Conservation (phyloP, 2,113 vertebrate species). For the Dascyllus trimaculatus region DNA sequence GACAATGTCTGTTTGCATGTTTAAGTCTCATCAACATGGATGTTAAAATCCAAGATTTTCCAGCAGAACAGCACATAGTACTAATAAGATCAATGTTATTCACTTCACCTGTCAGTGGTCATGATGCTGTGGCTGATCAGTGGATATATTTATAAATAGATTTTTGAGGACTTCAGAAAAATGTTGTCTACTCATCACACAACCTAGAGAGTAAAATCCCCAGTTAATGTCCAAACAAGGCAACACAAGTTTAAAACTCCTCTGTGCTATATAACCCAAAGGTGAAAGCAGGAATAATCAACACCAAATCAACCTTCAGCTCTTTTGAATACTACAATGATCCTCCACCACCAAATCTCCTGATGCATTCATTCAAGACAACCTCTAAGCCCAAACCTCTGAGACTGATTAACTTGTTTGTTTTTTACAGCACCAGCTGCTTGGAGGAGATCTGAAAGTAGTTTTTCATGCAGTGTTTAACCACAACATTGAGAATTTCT, state of each 20-base stretch:
- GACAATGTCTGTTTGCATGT: too few relatives aligned
- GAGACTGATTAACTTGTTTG: conserved; percentile 51
- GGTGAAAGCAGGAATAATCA: not conserved
- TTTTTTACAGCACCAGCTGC: not conserved
- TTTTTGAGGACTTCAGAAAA: not conserved
- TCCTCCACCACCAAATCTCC: not conserved
- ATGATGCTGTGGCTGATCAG: too few relatives aligned
- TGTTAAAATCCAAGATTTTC: too few relatives aligned
- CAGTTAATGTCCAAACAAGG: not conserved
- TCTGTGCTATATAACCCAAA: not conserved
- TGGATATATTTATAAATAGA: not conserved
- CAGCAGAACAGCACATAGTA: too few relatives aligned
- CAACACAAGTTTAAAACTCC: not conserved
- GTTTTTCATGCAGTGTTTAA: not conserved
- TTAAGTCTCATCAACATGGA: too few relatives aligned
- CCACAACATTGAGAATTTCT: not conserved
- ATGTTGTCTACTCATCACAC: not conserved
- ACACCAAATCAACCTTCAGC: not conserved
- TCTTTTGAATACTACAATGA: conserved; percentile 4
- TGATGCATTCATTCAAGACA: not conserved
- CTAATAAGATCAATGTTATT: too few relatives aligned
- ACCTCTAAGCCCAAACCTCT: not conserved
- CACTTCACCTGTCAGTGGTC: too few relatives aligned
- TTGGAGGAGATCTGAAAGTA: not conserved
- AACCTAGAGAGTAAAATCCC: not conserved